Conservation (phyloP, 1,140 invertebrate genomes). For the Trichonephila clavipes region DNA sequence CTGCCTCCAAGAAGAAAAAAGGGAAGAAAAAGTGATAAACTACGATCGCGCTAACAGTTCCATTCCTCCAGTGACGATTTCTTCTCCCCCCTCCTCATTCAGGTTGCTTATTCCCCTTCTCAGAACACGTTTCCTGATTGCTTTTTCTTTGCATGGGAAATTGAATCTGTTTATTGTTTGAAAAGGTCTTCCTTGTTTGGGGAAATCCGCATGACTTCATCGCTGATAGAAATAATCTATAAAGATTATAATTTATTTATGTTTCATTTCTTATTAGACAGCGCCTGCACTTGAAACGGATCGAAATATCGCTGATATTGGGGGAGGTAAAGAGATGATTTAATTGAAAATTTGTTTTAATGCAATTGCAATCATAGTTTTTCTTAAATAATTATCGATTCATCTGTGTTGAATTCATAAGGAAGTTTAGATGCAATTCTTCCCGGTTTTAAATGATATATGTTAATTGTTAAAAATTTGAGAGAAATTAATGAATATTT, state of each 20-base stretch:
- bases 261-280: not conserved
- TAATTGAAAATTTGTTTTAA: not conserved
- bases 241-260: not conserved
- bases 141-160: not conserved
- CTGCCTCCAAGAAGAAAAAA: conserved; percentile 2
- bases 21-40: conserved; percentile 15
- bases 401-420: not conserved
- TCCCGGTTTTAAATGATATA: too few species aligned
- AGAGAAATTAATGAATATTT: too few species aligned
- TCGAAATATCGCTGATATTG: not conserved
- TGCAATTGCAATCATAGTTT: not conserved
- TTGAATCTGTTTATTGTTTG: conserved; percentile 18
- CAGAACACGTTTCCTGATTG: conserved; percentile 42
- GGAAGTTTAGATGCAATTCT: not conserved
- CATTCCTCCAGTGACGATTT: not conserved
- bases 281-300: not conserved
- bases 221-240: not conserved
- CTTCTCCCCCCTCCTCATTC: not conserved
- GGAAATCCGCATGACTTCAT: conserved; percentile 61
- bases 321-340: not conserved
- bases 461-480: too few species aligned
- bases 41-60: conserved; percentile 50
- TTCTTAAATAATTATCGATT: not conserved
- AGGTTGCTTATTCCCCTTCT: conserved; percentile 8
- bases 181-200: conserved; percentile 41